Evolutionary conservation across 2,113 vertebrate genomes (phyloP).

Genomic region (Oryzias celebensis): DNA sequence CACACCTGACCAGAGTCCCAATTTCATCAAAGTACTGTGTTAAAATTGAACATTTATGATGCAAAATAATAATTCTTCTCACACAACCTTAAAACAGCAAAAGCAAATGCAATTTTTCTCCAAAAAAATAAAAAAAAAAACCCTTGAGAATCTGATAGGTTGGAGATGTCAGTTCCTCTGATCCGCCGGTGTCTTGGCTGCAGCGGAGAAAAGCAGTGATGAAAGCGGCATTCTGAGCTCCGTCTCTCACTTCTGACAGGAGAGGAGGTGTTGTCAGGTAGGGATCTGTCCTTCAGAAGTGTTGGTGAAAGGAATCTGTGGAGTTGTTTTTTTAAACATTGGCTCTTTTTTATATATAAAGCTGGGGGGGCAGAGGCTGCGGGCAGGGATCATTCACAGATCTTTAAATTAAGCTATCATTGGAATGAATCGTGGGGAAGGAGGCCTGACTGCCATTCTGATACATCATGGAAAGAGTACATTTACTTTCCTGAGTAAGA

Average conservation of each 20-base stretch:
- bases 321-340: conserved; percentile 61
- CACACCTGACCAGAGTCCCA: conserved; percentile 72
- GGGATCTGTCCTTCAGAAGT: conserved; percentile 69
- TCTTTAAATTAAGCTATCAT: no score
- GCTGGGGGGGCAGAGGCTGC: conserved; percentile 55
- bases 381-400: conserved; percentile 50
- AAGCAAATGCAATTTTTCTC: conserved; percentile 49
- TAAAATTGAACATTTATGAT: conserved; percentile 71
- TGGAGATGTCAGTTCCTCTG: conserved; percentile 54
- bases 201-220: conserved; percentile 54
- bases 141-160: conserved; percentile 60
- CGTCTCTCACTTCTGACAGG: conserved; percentile 25
- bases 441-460: no score
- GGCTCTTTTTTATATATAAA: conserved; percentile 43
- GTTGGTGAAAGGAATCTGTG: conserved; percentile 89
- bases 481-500: no score
- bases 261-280: conserved; percentile 43
- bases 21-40: conserved; percentile 81
- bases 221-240: conserved; percentile 61
- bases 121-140: conserved; percentile 8
- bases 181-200: conserved; percentile 81
- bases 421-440: no score
- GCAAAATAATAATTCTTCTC: conserved; percentile 37
- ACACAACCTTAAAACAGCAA: conserved; percentile 54
- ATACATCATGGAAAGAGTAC: no score